A percentile compares a stretch with the other conserved stretches of the same genome.
Evolutionary conservation across 2,888 invertebrate genomes (phyloP).

Genomic region (Bombylius discolor): DNA sequence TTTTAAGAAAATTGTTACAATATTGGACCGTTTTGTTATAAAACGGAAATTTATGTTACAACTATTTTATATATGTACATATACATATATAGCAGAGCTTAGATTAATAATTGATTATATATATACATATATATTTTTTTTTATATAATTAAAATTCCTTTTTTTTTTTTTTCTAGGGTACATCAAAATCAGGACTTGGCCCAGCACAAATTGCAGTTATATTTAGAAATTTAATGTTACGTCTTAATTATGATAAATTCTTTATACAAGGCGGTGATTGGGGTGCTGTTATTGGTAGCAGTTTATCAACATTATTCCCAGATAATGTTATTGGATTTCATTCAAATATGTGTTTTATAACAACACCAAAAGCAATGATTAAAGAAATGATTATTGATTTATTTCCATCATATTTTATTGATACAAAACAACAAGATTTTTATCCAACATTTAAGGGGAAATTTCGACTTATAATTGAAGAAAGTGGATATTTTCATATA

Average conservation of each 20-base stretch:
- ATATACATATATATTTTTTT: background rate
- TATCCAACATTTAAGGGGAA: conserved; percentile 30
- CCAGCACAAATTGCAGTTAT: conserved; percentile 39
- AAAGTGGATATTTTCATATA: conserved; percentile 49
- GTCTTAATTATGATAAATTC: conserved; percentile 46
- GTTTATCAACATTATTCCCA: conserved; percentile 47
- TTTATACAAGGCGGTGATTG: conserved; percentile 64
- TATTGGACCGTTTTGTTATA: no score
- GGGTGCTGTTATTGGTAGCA: conserved; percentile 48
- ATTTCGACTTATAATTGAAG: conserved; percentile 20
- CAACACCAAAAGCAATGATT: conserved; percentile 23
- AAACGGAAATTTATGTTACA: no score
- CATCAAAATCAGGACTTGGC: conserved; percentile 46
- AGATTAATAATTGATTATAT: background rate
- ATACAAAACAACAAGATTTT: conserved; percentile 30
- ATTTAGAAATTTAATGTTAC: conserved; percentile 47
- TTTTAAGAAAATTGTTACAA: no score
- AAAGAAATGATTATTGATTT: conserved; percentile 36
- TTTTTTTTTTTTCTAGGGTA: conserved; percentile 23
- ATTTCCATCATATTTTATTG: conserved; percentile 42
- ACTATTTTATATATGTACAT: no score
- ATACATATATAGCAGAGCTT: no score
- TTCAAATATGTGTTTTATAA: conserved; percentile 43
- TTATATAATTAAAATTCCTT: background rate
- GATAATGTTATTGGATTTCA: conserved; percentile 40